Conservation (phyloP, 2,797 vertebrate species). For the Spinus olivaceus region DNA sequence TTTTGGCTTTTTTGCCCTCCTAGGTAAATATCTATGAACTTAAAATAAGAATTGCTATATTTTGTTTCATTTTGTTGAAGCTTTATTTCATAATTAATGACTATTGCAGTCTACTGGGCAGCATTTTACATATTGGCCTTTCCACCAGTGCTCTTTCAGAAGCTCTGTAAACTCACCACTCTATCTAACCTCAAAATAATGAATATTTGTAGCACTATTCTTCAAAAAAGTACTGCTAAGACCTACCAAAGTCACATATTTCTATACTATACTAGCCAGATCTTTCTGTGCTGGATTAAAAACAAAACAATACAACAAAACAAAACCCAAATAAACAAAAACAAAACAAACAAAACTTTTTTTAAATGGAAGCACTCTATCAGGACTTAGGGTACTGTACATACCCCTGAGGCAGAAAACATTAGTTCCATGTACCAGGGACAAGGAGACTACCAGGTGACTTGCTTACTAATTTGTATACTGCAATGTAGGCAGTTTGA, state of each 20-base stretch:
- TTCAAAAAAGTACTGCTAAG: neutral
- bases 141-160: neutral
- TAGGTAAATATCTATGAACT: neutral
- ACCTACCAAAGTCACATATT: neutral
- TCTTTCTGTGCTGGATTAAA: neutral
- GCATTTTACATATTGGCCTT: neutral
- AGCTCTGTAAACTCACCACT: neutral
- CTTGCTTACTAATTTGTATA: neutral
- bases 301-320: neutral
- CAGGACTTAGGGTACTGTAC: neutral
- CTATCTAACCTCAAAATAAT: neutral
- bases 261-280: neutral
- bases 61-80: neutral
- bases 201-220: neutral
- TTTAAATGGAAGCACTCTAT: neutral
- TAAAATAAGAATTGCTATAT: neutral
- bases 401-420: neutral
- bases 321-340: neutral
- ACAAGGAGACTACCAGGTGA: constrained; percentile 4
- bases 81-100: neutral
- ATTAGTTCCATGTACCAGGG: neutral
- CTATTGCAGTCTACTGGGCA: neutral
- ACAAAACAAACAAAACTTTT: neutral
- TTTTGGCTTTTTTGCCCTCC: neutral
- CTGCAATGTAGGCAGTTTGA: neutral